Base-by-base conservation (phyloP, 2,888 invertebrate genomes). In the Mamestra brassicae region DNA sequence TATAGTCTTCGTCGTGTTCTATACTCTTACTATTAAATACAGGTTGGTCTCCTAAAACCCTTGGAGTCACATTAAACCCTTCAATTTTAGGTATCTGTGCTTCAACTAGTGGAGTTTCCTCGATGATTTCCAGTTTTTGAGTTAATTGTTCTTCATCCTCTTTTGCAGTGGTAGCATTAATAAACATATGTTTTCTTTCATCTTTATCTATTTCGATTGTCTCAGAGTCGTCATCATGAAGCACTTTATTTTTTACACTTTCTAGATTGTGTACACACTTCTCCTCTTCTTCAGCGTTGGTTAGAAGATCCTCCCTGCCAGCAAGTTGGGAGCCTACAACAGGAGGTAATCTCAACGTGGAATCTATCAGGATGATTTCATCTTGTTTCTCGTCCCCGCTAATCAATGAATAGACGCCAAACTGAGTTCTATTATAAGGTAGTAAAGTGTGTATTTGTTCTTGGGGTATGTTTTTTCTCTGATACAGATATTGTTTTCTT, bases 121-220 rank as follows among this genome's bases (percentile, higher is more conserved):
- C 86, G 17, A 94, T 87, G 2, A 77, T 72, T 86, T 95, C 94
- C 3, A 93, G 42, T 81, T 92, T 94, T 74, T 95, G 94, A 34
- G 75, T 74, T 15, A 94, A 80, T 72, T 90, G 83, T 58, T 93
- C 93, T 61, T 91, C 90, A 10, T 87, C 78, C 66, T 89, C 80
- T 78, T 89, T 90, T 2, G 80, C 84, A 47, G 91, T 91, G 0
- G 90, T 92, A 0, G 90, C 83, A 62, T 87, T 54, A 45, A 67
- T 26, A 17, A 45, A 26, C 26, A 15, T 15, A 62, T 50, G 15
- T 70, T 42, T 70, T 47, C 11, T 47, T 47, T 47, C 34, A 50
- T 36, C 62, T 26, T 7, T 62, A n/a, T 4, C 62, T 4, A 45
- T 67, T 57, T 67, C 6, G 6, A 15, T 4, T 36, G 36, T 8